Conservation (phyloP, 53 echinoderm and acorn worm species). For the Glandiceps talaboti region DNA sequence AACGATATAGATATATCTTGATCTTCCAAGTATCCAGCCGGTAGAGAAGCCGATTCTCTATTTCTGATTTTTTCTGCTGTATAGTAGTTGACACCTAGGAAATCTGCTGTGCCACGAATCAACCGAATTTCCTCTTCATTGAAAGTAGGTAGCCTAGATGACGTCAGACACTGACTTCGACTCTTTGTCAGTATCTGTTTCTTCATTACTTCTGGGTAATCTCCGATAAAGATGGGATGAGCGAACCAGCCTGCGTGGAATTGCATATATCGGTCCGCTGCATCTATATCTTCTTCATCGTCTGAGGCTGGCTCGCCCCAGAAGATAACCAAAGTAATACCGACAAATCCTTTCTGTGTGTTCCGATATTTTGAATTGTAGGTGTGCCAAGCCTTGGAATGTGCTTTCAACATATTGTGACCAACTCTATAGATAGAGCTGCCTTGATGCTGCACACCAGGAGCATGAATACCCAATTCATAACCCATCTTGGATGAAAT, state of each 20-base stretch:
- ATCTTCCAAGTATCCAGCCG: neutral
- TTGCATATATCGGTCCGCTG: constrained; percentile 34
- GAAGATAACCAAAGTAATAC: constrained; percentile 29
- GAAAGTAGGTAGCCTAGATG: constrained; percentile 29
- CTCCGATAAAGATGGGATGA: constrained; percentile 67
- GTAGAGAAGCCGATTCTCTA: neutral
- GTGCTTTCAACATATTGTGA: constrained; percentile 65
- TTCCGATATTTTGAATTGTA: constrained; percentile 65
- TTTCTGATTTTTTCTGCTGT: constrained; percentile 6
- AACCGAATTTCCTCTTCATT: constrained; percentile 29
- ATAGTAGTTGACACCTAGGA: constrained; percentile 49
- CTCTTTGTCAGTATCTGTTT: constrained; percentile 21
- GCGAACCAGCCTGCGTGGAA: constrained; percentile 52
- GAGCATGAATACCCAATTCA: constrained; percentile 61
- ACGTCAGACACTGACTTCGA: constrained; percentile 16
- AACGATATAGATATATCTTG: neutral
- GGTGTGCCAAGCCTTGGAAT: constrained; percentile 64
- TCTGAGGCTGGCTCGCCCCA: constrained; percentile 62
- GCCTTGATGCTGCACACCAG: constrained; percentile 58
- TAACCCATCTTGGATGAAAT: constrained; percentile 47
- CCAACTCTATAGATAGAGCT: constrained; percentile 58
- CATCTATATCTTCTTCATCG: constrained; percentile 31
- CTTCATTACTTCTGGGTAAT: constrained; percentile 52
- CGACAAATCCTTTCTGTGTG: constrained; percentile 43
- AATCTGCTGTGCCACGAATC: constrained; percentile 33